Base-by-base conservation (phyloP, 2,113 vertebrate species). In the Sander vitreus region DNA sequence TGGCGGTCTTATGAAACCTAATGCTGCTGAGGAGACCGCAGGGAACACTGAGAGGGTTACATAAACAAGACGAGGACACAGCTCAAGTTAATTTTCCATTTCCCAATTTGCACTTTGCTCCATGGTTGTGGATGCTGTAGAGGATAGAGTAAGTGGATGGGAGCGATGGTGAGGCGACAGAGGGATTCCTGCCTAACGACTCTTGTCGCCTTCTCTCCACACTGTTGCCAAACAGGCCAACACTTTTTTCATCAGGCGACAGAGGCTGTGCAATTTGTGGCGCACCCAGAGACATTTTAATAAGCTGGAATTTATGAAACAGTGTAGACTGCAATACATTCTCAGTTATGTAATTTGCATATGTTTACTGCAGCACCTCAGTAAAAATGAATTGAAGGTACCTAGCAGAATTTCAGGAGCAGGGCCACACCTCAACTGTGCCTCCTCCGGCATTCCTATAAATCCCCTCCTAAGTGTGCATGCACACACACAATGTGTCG, bases 291-390 rank as follows among this genome's bases (percentile, higher is more conserved):
- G 80, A 86, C 79, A 74, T 83, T 92, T 91, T 85, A 88, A 87
- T 86, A 76, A 88, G 76, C 48, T 76, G 57, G 71, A 80, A 93
- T 90, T 88, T 81, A 89, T 81, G 65, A 85, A 80, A 45, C 75
- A 71, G 30, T 16, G 73, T 57, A n/a, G 81, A 66, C 71, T 70
- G 70, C 66, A 54, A 72, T 76, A 27, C 66, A 77, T 80, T 70
- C 73, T 54, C 47, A 50, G 48, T 84, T 84, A 79, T 85, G 76
- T 67, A 18, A 83, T 92, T 91, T 88, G 48, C 80, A 85, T 86
- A 68, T 86, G 83, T 83, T 81, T 85, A 60, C 70, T 68, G 58
- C 54, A 50, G 73, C 55, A 79, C 54, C 59, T 76, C n/a, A 57
- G 43, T 6, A 23, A 54, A 53, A 84, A 55, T 43, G 3, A 43